phyloP scores from a whole-genome alignment of 2,113 vertebrate genomes.

The Vulpes lagopus region DNA sequence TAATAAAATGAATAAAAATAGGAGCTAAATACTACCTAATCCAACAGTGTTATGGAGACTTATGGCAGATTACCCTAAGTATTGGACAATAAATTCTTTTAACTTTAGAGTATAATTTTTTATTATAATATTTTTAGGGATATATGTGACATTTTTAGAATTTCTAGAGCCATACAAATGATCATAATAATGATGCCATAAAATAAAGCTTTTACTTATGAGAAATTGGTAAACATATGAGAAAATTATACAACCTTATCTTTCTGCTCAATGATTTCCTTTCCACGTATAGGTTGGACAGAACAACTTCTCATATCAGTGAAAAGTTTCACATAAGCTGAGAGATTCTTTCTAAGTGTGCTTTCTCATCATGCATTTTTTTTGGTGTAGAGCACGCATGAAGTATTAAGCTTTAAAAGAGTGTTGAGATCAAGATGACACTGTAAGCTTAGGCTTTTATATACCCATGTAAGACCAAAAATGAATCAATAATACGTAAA shows the following conservation, averaged over 20 bases:
- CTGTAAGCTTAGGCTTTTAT: neutral
- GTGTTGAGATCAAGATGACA: neutral
- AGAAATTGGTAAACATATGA: neutral
- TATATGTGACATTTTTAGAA: neutral
- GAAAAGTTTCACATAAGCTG: neutral
- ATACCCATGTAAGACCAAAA: neutral
- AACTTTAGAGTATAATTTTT: neutral
- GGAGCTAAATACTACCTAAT: neutral
- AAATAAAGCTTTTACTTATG: neutral
- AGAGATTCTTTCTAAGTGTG: slow-evolving; percentile 17
- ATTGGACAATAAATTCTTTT: neutral
- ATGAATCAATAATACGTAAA: neutral
- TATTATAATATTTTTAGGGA: too few species aligned
- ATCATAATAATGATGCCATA: neutral
- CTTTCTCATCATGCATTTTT: slow-evolving; percentile 33
- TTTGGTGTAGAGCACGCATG: neutral
- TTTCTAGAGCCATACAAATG: slow-evolving; percentile 8
- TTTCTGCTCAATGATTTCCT: neutral
- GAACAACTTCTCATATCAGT: neutral
- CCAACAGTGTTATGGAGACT: neutral
- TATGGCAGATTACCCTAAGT: neutral
- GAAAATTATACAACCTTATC: neutral
- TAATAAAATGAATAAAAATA: slow-evolving; percentile 22
- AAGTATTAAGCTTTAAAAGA: slow-evolving; percentile 30
- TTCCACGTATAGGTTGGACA: neutral